Evolutionary conservation across 1,140 invertebrate genomes (phyloP), one percentile per base, ranked within the genome.

Genomic region (Condylostylus longicornis): DNA sequence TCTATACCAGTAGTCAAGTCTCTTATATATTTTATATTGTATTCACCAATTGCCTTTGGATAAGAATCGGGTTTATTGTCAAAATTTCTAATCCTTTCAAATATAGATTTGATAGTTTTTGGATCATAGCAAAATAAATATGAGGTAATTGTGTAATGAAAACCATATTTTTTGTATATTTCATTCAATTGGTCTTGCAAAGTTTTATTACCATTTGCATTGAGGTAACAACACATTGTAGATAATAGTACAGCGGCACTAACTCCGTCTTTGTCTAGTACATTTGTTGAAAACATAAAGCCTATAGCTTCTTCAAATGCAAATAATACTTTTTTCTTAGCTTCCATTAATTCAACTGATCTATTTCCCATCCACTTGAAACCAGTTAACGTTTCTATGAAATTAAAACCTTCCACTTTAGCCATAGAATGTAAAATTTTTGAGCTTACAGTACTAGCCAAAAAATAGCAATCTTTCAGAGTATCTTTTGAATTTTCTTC

Each of bases 291-390:
- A 54, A 85, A 85, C 93, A 98, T 98, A 58, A 88, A 98, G 9
- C 91, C 91, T 53, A 90, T 87, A 2, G 84, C 82, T 62, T 89
- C 85, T 66, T 99, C 95, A 63, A 83, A 99, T 1, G 90, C 90
- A 66, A 98, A 93, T 27, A 98, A 56, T 1, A 97, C 82, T 1
- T 62, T 62, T 50, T 88, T 82, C 4, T 70, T 73, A 31, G 74
- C 50, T 36, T 69, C 61, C 25, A 76, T 61, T 18, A 94, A 56
- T n/a, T 93, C 71, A 21, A 77, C 58, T 0, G 80, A 69, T 62
- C 72, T 74, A 57, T 97, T 98, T 53, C 87, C 94, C 85, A 99
- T 98, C 93, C 94, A 99, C 54, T 99, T 99, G 56, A 99, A 99
- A 1, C 96, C 84, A n/a, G 96, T 99, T 31, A 98, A 66, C 0